Evolutionary conservation across 1,140 invertebrate species (phyloP).

Genomic region (Tetramorium parvispinum): DNA sequence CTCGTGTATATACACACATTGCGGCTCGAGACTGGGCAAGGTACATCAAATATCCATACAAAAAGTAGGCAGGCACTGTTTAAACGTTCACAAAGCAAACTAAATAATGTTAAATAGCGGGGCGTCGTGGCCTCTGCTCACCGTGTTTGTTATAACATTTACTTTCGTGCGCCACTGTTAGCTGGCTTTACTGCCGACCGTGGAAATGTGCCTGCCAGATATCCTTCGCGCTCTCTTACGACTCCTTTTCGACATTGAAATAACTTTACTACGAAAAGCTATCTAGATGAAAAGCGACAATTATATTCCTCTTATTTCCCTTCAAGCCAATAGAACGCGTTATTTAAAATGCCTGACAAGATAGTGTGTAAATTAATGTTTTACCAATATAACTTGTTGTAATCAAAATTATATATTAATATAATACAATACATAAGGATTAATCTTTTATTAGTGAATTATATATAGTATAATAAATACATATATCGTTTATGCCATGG

Average conservation of each 20-base stretch:
- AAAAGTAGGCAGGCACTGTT: conserved; percentile 80
- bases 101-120: conserved; percentile 85
- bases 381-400: neutral
- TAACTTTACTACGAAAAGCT: conserved; percentile 64
- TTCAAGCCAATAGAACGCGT: neutral
- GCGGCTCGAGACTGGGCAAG: conserved; percentile 59
- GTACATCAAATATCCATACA: conserved; percentile 75
- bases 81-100: conserved; percentile 84
- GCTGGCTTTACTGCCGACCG: conserved; percentile 78
- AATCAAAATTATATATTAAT: neutral
- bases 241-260: conserved; percentile 73
- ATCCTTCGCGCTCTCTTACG: conserved; percentile 77
- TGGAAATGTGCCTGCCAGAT: conserved; percentile 82
- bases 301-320: neutral
- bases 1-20: conserved; percentile 66
- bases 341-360: neutral
- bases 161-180: conserved; percentile 82
- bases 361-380: neutral
- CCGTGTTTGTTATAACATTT: conserved; percentile 84
- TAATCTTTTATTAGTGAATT: neutral
- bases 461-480: neutral
- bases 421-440: neutral
- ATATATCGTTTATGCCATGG: neutral
- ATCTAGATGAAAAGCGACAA: neutral
- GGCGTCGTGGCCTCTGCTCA: conserved; percentile 75